Conservation (phyloP, 1,140 invertebrate species). For the Dolichoris vasculosae region DNA sequence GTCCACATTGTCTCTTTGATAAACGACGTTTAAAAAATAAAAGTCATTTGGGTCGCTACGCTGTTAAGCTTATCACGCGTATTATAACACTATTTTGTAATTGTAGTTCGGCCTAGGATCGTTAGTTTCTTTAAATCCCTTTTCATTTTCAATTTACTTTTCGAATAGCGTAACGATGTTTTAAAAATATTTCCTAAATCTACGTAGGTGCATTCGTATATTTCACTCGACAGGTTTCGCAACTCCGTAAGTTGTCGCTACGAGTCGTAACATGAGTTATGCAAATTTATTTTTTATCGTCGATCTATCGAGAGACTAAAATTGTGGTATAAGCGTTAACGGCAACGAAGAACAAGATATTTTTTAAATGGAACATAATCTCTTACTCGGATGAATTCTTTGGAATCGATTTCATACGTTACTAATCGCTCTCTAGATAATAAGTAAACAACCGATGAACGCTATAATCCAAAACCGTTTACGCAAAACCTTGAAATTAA, state of each 20-base stretch:
- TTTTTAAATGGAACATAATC: neutral
- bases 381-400: neutral
- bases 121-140: neutral
- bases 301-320: neutral
- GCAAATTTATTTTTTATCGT: slow-evolving; percentile 8
- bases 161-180: neutral
- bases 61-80: neutral
- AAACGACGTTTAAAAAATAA: slow-evolving; percentile 27
- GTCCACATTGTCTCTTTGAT: slow-evolving; percentile 30
- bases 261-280: neutral
- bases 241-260: neutral
- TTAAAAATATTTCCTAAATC: neutral
- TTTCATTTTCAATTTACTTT: neutral
- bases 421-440: neutral
- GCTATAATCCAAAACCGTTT: slow-evolving; percentile 1
- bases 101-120: neutral
- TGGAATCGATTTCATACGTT: neutral
- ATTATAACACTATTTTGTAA: neutral
- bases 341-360: neutral
- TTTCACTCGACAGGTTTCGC: neutral
- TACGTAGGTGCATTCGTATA: neutral
- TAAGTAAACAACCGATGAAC: neutral
- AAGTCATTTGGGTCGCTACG: neutral
- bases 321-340: neutral
- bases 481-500: neutral